Conservation (phyloP, 64 coral and sea anemone species). For the Pocillopora damicornis region DNA sequence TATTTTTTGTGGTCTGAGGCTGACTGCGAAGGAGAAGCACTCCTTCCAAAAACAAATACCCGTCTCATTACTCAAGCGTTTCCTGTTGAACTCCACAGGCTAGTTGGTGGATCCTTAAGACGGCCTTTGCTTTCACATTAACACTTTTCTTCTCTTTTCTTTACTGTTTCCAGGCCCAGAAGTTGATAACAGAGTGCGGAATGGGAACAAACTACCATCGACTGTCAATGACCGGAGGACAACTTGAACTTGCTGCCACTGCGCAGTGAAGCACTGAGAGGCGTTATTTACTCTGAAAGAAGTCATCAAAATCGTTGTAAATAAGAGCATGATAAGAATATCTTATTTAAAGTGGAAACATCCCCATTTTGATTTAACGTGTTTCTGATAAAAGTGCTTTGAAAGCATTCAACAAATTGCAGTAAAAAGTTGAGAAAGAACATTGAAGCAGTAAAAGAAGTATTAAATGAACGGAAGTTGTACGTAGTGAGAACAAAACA, state of each 20-base stretch:
- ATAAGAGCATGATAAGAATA: not conserved
- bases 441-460: not conserved
- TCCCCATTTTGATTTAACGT: not conserved
- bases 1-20: too few species aligned
- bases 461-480: not conserved
- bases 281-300: not conserved
- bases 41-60: too few species aligned
- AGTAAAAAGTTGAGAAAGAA: not conserved
- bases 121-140: not conserved
- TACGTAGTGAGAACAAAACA: not conserved
- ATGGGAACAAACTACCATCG: not conserved
- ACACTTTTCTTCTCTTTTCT: not conserved
- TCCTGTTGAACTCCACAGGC: not conserved
- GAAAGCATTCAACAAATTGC: not conserved
- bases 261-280: not conserved
- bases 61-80: too few species aligned
- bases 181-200: constrained; percentile 5
- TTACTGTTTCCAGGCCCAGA: not conserved
- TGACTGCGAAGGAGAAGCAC: too few species aligned
- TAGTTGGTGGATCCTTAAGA: not conserved
- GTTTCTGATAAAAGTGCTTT: not conserved
- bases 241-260: not conserved
- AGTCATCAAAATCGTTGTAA: not conserved
- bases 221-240: not conserved
- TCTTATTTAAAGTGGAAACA: not conserved